Base-by-base conservation (phyloP, 2,113 vertebrate species). In the Peromyscus leucopus region DNA sequence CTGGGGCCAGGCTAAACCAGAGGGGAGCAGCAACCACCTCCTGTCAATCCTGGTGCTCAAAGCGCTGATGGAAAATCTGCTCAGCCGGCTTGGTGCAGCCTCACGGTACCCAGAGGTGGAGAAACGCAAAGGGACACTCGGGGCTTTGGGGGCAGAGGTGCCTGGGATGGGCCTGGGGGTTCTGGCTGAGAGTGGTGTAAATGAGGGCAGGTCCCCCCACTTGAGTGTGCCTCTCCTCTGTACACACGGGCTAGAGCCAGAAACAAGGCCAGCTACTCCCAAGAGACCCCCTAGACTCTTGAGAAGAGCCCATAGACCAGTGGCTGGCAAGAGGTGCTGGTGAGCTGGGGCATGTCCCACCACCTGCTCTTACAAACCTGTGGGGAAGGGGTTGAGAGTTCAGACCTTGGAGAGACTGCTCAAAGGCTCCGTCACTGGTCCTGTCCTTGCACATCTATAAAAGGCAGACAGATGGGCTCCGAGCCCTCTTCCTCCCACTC, bases 351-450 rank as follows among this genome's bases (percentile, higher is more conserved):
- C 15, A 55, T 63, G 57, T 42, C 46, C 80, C 65, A 2, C 42
- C 42, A 31, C 1, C 28, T 55, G 57, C 51, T n/a, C 31, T 46
- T 6, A 39, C 78, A 63, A 48, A 10, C 0, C 22, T 89, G 46
- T 28, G 10, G 12, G 69, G 31, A 82, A 59, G 75, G 19, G 24
- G 22, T 76, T 69, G 39, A 72, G 90, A 46, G 71, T 80, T 88
- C 28, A 83, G 36, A 59, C 57, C 57, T 61, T 2, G 19, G 71
- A 39, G 33, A 65, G n/a, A 31, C 6, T 57, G 31, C 36, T 55
- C 2, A 4, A 0, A 1, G 51, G n/a, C 12, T 28, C 33, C 5
- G 22, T 67, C 82, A 26, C 89, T 10, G 4, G 22, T 24, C 74
- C 72, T 39, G 7, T 9, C 74, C 33, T 65, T 57, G 72, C 57